These are phyloP conservation scores for Druon quercuslanigerum DNA, from an alignment of 1,140 invertebrate species.

Conservation along the genomic window DNA sequence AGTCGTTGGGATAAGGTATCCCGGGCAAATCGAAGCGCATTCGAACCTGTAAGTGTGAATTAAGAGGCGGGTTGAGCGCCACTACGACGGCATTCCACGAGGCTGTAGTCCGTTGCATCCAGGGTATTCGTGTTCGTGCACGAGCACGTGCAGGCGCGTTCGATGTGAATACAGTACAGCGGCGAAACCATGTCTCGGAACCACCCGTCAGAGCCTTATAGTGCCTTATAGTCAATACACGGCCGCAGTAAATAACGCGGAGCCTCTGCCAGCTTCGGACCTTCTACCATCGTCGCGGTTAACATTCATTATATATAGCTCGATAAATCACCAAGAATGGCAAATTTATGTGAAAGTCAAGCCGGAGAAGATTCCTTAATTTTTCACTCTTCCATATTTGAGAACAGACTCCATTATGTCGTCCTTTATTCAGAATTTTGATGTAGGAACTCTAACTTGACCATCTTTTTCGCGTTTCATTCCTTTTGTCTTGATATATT, in stretches of 20 bases:
- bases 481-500: too few species aligned
- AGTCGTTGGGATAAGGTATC: conserved; percentile 20
- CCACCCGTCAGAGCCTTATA: conserved; percentile 53
- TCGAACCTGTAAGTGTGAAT: conserved; percentile 64
- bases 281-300: conserved; percentile 47
- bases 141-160: conserved; percentile 62
- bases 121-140: conserved; percentile 61
- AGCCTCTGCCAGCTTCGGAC: conserved; percentile 45
- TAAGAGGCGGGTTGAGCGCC: conserved; percentile 75
- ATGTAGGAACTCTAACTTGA: too few species aligned
- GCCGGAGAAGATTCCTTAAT: conserved; percentile 55
- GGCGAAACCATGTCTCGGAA: conserved; percentile 57
- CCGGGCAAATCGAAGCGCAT: not conserved
- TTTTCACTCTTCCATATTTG: conserved; percentile 50
- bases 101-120: conserved; percentile 65
- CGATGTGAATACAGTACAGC: conserved; percentile 51
- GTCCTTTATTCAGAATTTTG: too few species aligned
- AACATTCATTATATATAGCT: conserved; percentile 65
- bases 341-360: conserved; percentile 63
- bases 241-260: conserved; percentile 56
- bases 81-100: conserved; percentile 74
- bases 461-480: too few species aligned
- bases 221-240: conserved; percentile 52
- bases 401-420: not conserved
- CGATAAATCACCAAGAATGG: conserved; percentile 66